A percentile compares a stretch with the other conserved stretches of the same genome.
Evolutionary conservation across 2,113 vertebrate species (phyloP).

Genomic region (Sylvia atricapilla): DNA sequence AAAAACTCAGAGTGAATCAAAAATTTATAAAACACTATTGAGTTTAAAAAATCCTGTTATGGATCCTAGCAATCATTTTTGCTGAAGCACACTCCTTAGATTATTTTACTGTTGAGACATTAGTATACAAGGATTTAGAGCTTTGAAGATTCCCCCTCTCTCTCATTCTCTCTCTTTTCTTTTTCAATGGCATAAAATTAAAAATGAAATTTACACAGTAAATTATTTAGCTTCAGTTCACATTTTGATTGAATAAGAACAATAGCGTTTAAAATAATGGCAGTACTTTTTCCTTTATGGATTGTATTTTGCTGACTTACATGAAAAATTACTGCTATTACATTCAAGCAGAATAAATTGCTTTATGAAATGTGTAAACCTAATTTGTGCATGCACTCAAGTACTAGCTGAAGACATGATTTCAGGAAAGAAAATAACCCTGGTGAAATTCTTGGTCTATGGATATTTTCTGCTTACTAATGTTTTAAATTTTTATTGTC

Average conservation of each 20-base stretch:
- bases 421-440: constrained; percentile 43
- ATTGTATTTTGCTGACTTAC: constrained; percentile 71
- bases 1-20: constrained; percentile 76
- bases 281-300: constrained; percentile 60
- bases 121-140: constrained; percentile 61
- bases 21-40: constrained; percentile 81
- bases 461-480: constrained; percentile 3
- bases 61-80: constrained; percentile 75
- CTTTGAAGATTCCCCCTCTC: neutral
- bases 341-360: constrained; percentile 70
- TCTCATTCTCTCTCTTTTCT: constrained; percentile 2
- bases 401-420: constrained; percentile 34
- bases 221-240: constrained; percentile 66
- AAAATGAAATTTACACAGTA: constrained; percentile 68
- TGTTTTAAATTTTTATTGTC: constrained; percentile 49
- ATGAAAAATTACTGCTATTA: constrained; percentile 75
- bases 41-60: constrained; percentile 79
- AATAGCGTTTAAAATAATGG: constrained; percentile 63
- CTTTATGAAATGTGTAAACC: constrained; percentile 72
- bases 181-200: constrained; percentile 66
- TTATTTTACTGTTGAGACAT: constrained; percentile 57
- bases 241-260: constrained; percentile 65
- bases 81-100: constrained; percentile 59
- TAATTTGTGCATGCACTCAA: constrained; percentile 67
- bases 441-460: constrained; percentile 28